These are phyloP conservation scores for Drosophila tsacasi DNA, from an alignment of 1,140 invertebrate species.

Conservation along the genomic window DNA sequence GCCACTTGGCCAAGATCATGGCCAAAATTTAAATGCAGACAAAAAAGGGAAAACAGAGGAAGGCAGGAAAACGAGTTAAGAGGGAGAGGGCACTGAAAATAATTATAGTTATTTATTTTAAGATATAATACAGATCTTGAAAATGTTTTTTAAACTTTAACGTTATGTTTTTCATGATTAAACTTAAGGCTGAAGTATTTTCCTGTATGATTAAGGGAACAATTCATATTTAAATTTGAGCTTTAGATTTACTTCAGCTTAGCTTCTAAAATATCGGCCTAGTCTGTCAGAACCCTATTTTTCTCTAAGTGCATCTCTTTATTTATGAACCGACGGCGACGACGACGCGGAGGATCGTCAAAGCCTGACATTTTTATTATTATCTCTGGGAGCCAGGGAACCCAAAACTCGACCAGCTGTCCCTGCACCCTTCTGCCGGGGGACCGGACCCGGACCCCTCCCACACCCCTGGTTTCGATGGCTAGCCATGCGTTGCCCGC, in stretches of 20 bases:
- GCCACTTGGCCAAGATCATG: conserved; percentile 47
- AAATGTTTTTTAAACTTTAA: background rate
- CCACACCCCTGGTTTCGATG: conserved; percentile 33
- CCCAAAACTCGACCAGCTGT: conserved; percentile 73
- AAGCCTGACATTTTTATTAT: conserved; percentile 81
- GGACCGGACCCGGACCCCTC: conserved; percentile 5
- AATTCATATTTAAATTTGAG: background rate
- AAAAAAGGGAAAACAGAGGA: conserved; percentile 46
- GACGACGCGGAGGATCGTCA: conserved; percentile 59
- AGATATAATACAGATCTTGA: background rate
- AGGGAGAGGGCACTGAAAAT: conserved; percentile 5
- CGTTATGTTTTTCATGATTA: too few species aligned
- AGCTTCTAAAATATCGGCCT: too few species aligned
- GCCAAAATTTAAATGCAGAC: conserved; percentile 78
- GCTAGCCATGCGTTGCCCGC: conserved; percentile 75
- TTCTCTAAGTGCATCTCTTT: conserved; percentile 42
- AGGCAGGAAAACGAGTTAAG: conserved; percentile 12
- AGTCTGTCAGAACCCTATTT: background rate
- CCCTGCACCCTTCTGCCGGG: conserved; percentile 12
- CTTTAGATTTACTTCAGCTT: too few species aligned
- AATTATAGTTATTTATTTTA: background rate
- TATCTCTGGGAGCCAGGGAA: conserved; percentile 40
- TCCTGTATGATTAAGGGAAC: background rate
- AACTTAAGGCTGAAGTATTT: background rate
- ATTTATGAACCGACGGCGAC: conserved; percentile 70